Percentiles rank a stretch among this genome's conserved stretches.
These are phyloP conservation scores for Parazoanthus swiftii DNA, from an alignment of 92 coral and sea anemone genomes.

Conservation along the genomic window DNA sequence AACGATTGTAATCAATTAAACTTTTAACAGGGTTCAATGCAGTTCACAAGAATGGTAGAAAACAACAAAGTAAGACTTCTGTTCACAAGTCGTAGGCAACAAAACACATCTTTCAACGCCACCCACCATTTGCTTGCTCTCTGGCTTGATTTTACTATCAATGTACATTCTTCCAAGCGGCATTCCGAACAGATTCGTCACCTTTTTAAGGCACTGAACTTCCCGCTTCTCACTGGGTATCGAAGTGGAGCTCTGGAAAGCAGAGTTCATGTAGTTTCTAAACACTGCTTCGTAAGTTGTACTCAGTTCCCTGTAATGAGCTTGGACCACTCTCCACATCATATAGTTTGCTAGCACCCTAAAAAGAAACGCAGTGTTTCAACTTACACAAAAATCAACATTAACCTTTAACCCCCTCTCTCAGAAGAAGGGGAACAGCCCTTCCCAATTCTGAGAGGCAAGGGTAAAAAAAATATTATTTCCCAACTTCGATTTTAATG, in stretches of 20 bases:
- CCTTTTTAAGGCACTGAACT: constrained; percentile 43
- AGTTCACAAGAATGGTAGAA: too few relatives aligned
- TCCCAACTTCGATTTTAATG: too few relatives aligned
- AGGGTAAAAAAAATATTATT: too few relatives aligned
- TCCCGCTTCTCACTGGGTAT: constrained; percentile 39
- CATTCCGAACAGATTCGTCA: constrained; percentile 58
- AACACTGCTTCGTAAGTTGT: constrained; percentile 53
- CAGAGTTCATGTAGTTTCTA: constrained; percentile 57
- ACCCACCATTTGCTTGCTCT: constrained; percentile 71
- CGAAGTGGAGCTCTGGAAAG: constrained; percentile 34
- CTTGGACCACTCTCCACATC: constrained; percentile 67
- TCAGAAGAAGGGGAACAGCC: too few relatives aligned
- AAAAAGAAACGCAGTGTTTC: background rate
- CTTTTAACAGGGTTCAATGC: too few relatives aligned
- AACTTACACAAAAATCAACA: too few relatives aligned
- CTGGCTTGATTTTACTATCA: constrained; percentile 61
- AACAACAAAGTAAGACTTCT: too few relatives aligned
- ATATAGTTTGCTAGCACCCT: constrained; percentile 67
- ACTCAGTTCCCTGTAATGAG: constrained; percentile 50
- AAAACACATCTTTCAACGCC: too few relatives aligned
- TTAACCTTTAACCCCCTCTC: too few relatives aligned
- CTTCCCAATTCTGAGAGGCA: too few relatives aligned
- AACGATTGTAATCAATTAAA: too few relatives aligned
- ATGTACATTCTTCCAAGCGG: constrained; percentile 70
- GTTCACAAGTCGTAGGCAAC: background rate